Percentiles rank a stretch among this genome's conserved stretches.
phyloP scores from a whole-genome alignment of 2,113 vertebrate genomes.

The Cervus canadensis region DNA sequence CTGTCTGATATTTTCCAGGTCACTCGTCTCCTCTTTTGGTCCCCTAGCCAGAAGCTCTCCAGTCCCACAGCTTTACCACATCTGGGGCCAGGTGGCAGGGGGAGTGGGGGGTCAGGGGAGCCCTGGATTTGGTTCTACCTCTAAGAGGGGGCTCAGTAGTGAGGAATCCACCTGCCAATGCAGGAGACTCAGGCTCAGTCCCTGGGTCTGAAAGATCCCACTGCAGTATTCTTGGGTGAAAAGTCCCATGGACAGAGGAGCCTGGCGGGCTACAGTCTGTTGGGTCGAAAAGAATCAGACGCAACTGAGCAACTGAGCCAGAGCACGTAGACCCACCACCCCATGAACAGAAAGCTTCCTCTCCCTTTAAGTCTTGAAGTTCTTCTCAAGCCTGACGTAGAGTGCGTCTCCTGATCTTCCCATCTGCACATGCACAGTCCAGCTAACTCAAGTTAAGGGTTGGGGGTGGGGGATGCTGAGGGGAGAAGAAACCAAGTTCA shows the following conservation, averaged over 20 bases:
- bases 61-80: background rate
- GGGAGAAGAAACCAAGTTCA: background rate
- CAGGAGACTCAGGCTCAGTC: background rate
- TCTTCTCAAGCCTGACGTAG: background rate
- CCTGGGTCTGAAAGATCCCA: background rate
- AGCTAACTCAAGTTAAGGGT: background rate
- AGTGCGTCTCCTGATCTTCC: background rate
- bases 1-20: background rate
- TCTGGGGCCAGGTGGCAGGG: background rate
- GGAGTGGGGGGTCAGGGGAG: background rate
- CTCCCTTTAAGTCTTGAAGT: background rate
- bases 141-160: background rate
- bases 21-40: too few species aligned
- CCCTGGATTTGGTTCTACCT: background rate
- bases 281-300: background rate
- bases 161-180: background rate
- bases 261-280: background rate
- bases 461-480: fast-evolving
- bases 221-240: background rate
- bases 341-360: background rate
- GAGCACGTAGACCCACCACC: background rate
- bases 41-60: background rate
- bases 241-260: background rate
- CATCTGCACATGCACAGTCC: fast-evolving
- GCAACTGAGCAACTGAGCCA: background rate